A percentile compares a stretch with the other conserved stretches of the same genome.
Evolutionary conservation across 2,113 vertebrate genomes (phyloP).

Genomic region (Paralichthys olivaceus): DNA sequence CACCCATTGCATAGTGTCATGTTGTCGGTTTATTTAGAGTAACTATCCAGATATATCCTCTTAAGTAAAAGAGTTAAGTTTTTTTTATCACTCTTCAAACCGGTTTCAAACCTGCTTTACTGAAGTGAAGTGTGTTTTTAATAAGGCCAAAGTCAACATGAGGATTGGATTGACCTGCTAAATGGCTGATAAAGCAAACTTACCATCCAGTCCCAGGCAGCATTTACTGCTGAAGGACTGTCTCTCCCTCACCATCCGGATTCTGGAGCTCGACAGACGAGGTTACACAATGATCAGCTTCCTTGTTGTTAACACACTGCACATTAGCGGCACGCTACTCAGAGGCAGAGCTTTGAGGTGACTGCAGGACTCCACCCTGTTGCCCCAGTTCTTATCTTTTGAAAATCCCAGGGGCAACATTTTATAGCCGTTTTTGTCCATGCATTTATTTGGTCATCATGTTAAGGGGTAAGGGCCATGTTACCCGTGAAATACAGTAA

Average conservation of each 20-base stretch:
- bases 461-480: constrained; percentile 12
- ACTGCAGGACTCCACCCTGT: constrained; percentile 49
- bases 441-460: constrained; percentile 17
- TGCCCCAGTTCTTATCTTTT: constrained; percentile 28
- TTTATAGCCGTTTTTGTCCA: constrained; percentile 36
- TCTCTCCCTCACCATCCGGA: neutral
- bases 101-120: neutral
- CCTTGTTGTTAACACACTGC: constrained; percentile 26
- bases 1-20: constrained; percentile 21
- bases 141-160: neutral
- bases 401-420: constrained; percentile 27
- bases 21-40: constrained; percentile 4
- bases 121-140: neutral
- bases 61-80: neutral
- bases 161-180: neutral
- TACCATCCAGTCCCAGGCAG: neutral
- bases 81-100: neutral
- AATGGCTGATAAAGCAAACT: neutral
- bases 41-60: constrained; percentile 2
- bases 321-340: constrained; percentile 9
- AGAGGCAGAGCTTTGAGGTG: constrained; percentile 46
- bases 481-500: constrained; percentile 17
- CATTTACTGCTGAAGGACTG: neutral
- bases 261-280: neutral
- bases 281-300: constrained; percentile 17